Percentiles rank a stretch among this genome's conserved stretches.
These are phyloP conservation scores for Parapristionchus giblindavisi DNA, from an alignment of 2,888 invertebrate genomes.

Conservation along the genomic window DNA sequence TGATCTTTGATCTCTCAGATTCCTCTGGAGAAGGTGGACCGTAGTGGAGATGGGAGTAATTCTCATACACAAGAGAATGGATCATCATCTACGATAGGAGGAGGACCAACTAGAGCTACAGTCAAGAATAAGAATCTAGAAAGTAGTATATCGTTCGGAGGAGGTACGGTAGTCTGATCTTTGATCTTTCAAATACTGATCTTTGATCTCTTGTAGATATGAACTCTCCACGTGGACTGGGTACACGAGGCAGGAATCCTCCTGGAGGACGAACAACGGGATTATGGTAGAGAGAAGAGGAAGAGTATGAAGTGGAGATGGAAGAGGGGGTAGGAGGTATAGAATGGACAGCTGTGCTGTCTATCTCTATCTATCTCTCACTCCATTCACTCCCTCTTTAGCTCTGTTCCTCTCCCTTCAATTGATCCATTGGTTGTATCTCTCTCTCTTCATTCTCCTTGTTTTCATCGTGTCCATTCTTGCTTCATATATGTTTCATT, in stretches of 20 bases:
- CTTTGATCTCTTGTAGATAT: constrained; percentile 4
- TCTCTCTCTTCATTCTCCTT: constrained; percentile 13
- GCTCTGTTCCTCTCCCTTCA: constrained; percentile 19
- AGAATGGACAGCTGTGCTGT: constrained; percentile 29
- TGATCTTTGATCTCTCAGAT: constrained; percentile 19
- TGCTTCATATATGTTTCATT: constrained; percentile 4
- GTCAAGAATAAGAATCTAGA: constrained; percentile 37
- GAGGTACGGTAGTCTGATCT: constrained; percentile 21
- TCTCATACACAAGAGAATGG: constrained; percentile 20
- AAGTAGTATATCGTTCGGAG: constrained; percentile 34
- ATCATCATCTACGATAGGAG: not conserved
- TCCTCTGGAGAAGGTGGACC: constrained; percentile 42
- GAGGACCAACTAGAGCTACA: not conserved
- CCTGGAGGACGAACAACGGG: constrained; percentile 54
- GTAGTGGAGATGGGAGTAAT: not conserved
- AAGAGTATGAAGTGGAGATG: no score
- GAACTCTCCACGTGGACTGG: not conserved
- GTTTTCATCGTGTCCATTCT: constrained; percentile 2
- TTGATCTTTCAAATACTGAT: not conserved
- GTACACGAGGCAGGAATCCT: constrained; percentile 47
- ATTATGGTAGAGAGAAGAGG: constrained; percentile 47
- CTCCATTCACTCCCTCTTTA: constrained; percentile 6
- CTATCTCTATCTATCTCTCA: constrained; percentile 26
- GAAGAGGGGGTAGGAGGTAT: not conserved
- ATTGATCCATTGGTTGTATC: constrained; percentile 11